A percentile compares a stretch with the other conserved stretches of the same genome.
Evolutionary conservation across 2,888 invertebrate genomes (phyloP).

Genomic region (Xanthia icteritia): DNA sequence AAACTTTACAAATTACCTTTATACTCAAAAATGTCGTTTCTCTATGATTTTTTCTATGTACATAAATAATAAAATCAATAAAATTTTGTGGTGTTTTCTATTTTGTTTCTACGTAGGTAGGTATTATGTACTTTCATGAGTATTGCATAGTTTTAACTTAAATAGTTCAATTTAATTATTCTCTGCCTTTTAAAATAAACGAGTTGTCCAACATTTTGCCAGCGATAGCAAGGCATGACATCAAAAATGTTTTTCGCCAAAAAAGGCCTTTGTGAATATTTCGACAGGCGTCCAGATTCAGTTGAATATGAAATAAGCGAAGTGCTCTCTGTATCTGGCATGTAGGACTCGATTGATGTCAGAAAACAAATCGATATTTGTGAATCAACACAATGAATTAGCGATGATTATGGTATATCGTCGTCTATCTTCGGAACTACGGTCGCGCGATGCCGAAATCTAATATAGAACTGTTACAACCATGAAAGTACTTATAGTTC

Average conservation of each 20-base stretch:
- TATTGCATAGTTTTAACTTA: not conserved
- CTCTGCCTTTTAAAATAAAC: not conserved
- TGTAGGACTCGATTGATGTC: conserved; percentile 13
- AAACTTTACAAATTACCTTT: no score
- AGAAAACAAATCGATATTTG: conserved; percentile 1
- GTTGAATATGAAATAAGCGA: conserved; percentile 36
- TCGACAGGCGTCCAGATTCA: conserved; percentile 32
- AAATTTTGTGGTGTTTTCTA: not conserved
- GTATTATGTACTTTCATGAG: no score
- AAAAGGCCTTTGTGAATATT: conserved; percentile 46
- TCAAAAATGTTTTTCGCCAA: conserved; percentile 23
- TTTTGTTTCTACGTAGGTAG: not conserved
- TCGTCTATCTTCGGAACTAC: not conserved
- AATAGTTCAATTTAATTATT: not conserved
- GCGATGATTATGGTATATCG: not conserved
- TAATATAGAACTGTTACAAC: not conserved
- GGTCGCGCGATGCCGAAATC: no score
- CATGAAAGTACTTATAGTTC: not conserved
- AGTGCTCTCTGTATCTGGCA: conserved; percentile 13
- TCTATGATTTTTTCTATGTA: no score
- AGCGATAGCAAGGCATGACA: not conserved
- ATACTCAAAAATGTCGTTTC: no score
- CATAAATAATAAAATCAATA: no score
- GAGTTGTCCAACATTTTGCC: conserved; percentile 8
- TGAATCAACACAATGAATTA: no score